Base-by-base conservation (phyloP, 23 tunicate species). In the Trididemnum nubilum region DNA sequence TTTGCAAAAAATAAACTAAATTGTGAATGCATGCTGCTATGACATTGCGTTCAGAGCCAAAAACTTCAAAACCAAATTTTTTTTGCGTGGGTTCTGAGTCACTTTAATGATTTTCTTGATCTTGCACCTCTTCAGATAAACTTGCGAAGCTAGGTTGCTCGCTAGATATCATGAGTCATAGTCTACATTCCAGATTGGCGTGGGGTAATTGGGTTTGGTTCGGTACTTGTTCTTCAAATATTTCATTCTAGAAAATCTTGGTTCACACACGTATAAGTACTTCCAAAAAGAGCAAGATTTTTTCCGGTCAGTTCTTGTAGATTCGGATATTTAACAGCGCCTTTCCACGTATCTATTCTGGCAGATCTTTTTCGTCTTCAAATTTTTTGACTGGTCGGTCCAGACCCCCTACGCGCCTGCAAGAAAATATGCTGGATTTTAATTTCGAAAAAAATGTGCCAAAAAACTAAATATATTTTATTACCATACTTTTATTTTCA, bases 231-330 rank as follows among this genome's bases (percentile, higher is more conserved):
- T 79, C 72, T 79, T 79, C 51, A 79, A 32, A 32, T 34, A 32
- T 36, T 60, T 63, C 72, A 79, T 59, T 60, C 31, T 79, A 33
- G 72, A 60, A 34, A 79, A 79, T 19, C 33, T 31, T 79, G 83
- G 44, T 79, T 79, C 72, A 51, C 83, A 79, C 72, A 79, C 72
- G 83, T 59, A 79, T n/a, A n/a, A 79, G 83, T 79, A 51, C 72
- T 60, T 60, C 83, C 83, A 59, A 79, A 79, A 2, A 71, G 81
- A 76, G 51, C 64, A 35, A 76, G 64, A 50, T 35, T 76, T 50
- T 76, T 76, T 44, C 81, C 51, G 65, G 81, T 64, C 34, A 76
- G 51, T 44, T 76, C 81, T 76, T 51, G 65, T 24, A 76, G 65
- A 25, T 76, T 76, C 1, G 81, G 81, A 29, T 73, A 51, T 76